These are phyloP conservation scores for Petrocephalus microphthalmus DNA, from an alignment of 2,113 vertebrate species.

Conservation along the genomic window DNA sequence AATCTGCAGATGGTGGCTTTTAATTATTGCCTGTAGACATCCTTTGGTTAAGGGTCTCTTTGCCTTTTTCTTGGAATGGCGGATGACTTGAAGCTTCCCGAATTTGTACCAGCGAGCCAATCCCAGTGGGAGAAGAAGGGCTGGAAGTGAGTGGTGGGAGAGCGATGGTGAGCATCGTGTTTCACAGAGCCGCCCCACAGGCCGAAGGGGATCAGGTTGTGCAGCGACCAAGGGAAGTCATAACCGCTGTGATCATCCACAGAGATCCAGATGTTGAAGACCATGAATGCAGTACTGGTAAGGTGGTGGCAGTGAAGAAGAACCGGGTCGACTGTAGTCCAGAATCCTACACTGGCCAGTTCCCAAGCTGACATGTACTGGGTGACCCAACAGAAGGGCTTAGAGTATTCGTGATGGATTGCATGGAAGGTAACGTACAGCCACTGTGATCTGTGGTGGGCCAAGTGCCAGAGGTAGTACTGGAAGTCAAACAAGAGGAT, in stretches of 20 bases:
- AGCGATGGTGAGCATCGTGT: conserved; percentile 33
- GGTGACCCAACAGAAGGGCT: conserved; percentile 55
- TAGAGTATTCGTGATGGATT: conserved; percentile 54
- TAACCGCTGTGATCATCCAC: conserved; percentile 62
- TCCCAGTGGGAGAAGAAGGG: conserved; percentile 63
- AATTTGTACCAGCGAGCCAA: conserved; percentile 19
- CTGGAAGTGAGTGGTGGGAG: conserved; percentile 51
- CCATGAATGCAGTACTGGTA: conserved; percentile 59
- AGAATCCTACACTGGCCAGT: conserved; percentile 56
- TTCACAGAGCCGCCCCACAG: conserved; percentile 59
- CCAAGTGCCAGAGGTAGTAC: conserved; percentile 64
- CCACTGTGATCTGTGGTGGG: conserved; percentile 59
- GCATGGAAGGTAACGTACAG: conserved; percentile 62
- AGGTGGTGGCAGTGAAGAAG: conserved; percentile 55
- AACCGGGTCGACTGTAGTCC: conserved; percentile 57
- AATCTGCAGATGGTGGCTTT: neutral
- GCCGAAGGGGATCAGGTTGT: conserved; percentile 52
- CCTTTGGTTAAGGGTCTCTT: neutral
- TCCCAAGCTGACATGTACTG: conserved; percentile 61
- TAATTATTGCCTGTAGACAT: neutral
- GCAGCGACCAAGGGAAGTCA: conserved; percentile 60
- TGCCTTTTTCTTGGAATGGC: neutral
- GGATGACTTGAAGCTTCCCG: neutral
- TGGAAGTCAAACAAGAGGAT: conserved; percentile 66
- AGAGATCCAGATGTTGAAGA: conserved; percentile 56